A percentile compares a stretch with the other conserved stretches of the same genome.
Evolutionary conservation across 2,888 invertebrate genomes (phyloP).

Genomic region (Allophyes oxyacanthae): DNA sequence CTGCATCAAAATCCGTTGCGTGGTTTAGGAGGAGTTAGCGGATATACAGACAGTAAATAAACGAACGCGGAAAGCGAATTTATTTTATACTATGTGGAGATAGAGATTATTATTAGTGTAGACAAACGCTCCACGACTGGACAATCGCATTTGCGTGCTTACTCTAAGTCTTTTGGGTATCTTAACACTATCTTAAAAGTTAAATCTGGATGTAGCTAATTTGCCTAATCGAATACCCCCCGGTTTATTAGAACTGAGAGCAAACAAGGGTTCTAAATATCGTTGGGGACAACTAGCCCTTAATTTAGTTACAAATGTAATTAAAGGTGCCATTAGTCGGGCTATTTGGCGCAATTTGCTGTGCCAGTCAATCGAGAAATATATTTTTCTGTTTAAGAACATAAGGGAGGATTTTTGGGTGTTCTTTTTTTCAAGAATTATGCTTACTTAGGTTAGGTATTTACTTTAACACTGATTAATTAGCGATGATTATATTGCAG

Average conservation of each 20-base stretch:
- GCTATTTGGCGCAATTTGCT: slow-evolving; percentile 47
- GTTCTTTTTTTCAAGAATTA: no score
- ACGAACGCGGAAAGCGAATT: no score
- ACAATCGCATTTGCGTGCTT: background rate
- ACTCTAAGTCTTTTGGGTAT: slow-evolving; percentile 4
- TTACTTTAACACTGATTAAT: no score
- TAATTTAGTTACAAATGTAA: slow-evolving; percentile 57
- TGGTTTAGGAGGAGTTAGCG: no score
- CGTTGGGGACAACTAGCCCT: slow-evolving; percentile 17
- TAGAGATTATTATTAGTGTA: no score
- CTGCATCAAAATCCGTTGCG: no score
- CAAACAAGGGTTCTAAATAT: slow-evolving; percentile 43
- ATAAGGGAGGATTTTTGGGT: background rate
- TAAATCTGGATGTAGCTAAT: slow-evolving; percentile 3
- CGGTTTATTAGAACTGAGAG: slow-evolving; percentile 16
- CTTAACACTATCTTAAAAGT: slow-evolving; percentile 2
- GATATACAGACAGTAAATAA: no score
- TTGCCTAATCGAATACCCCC: slow-evolving; percentile 7
- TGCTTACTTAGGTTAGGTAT: no score
- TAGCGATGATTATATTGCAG: no score
- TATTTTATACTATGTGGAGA: no score
- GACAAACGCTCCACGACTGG: background rate
- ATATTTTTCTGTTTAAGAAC: slow-evolving; percentile 12
- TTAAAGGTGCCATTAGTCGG: slow-evolving; percentile 50
- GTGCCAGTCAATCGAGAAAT: slow-evolving; percentile 20